Percentiles rank a stretch among this genome's conserved stretches.
phyloP scores from a whole-genome alignment of 2,113 vertebrate species.

The Nibea albiflora region DNA sequence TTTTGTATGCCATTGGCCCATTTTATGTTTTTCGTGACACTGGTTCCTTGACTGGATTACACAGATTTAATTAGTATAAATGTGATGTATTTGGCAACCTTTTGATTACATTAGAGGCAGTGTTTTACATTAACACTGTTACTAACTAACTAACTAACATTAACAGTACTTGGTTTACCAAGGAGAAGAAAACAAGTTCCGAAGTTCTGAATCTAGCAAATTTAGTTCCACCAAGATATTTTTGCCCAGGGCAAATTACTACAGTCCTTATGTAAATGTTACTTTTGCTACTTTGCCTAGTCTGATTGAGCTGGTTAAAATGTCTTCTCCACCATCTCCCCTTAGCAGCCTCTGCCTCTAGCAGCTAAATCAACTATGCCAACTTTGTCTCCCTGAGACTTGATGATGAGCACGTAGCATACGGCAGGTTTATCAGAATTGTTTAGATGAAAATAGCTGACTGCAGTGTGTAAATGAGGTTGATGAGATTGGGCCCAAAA shows the following conservation, averaged over 20 bases:
- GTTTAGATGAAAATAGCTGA: background rate
- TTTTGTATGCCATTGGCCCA: background rate
- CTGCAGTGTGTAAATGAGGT: background rate
- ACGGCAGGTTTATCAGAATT: background rate
- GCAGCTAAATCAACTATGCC: background rate
- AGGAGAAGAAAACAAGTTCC: background rate
- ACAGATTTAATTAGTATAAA: constrained; percentile 12
- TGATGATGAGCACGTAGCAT: background rate
- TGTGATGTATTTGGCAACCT: background rate
- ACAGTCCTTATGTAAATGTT: constrained; percentile 13
- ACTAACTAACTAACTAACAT: too few species aligned
- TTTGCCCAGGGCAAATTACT: constrained; percentile 1
- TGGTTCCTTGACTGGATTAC: background rate
- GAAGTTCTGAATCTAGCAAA: background rate
- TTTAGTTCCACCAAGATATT: background rate
- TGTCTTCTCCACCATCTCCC: background rate
- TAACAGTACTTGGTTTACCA: constrained; percentile 10
- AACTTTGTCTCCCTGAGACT: background rate
- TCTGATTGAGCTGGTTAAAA: background rate
- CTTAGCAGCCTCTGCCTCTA: background rate
- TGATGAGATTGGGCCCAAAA: background rate
- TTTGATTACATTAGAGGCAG: constrained; percentile 10
- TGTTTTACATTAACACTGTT: constrained; percentile 31
- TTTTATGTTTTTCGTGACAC: constrained; percentile 3
- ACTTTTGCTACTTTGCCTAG: background rate